Evolutionary conservation across 2,797 vertebrate genomes (phyloP).

Genomic region (Arnoldichthys spilopterus): DNA sequence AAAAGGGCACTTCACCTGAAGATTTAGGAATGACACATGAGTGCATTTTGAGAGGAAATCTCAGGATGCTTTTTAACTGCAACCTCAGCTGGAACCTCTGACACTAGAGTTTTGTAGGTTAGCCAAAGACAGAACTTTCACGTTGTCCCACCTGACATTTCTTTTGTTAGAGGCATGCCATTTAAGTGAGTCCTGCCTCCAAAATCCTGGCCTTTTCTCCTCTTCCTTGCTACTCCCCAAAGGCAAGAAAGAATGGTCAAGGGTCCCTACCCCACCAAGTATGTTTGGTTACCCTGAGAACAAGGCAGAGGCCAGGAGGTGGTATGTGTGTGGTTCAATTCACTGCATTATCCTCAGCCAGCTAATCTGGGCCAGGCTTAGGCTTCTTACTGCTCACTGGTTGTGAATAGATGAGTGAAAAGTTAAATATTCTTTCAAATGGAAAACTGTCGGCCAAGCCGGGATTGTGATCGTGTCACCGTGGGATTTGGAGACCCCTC

Average conservation of each 20-base stretch:
- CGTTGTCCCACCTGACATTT: conserved; percentile 70
- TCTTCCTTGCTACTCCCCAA: conserved; percentile 65
- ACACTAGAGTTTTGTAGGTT: conserved; percentile 64
- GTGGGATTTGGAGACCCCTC: conserved; percentile 67
- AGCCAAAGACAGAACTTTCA: conserved; percentile 65
- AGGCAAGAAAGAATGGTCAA: conserved; percentile 79
- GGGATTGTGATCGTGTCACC: conserved; percentile 72
- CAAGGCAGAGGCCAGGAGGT: conserved; percentile 74
- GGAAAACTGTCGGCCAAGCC: conserved; percentile 71
- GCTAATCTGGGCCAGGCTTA: conserved; percentile 82
- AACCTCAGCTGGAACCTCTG: conserved; percentile 61
- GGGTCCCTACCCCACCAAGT: conserved; percentile 79
- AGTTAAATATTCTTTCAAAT: conserved; percentile 86
- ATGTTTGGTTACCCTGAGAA: conserved; percentile 78
- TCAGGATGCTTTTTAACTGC: conserved; percentile 18
- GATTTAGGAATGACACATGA: conserved; percentile 10
- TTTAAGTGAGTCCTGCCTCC: conserved; percentile 74
- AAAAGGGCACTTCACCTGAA: conserved; percentile 10
- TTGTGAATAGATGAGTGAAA: conserved; percentile 78
- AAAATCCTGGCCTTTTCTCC: conserved; percentile 70
- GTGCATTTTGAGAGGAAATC: conserved; percentile 30
- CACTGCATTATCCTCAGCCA: conserved; percentile 80
- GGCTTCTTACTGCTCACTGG: conserved; percentile 70
- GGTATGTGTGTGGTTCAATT: conserved; percentile 77
- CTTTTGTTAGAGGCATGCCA: conserved; percentile 70